A percentile compares a stretch with the other conserved stretches of the same genome.
These are phyloP conservation scores for Bugula neritina DNA, from an alignment of 2,888 invertebrate species.

Conservation along the genomic window DNA sequence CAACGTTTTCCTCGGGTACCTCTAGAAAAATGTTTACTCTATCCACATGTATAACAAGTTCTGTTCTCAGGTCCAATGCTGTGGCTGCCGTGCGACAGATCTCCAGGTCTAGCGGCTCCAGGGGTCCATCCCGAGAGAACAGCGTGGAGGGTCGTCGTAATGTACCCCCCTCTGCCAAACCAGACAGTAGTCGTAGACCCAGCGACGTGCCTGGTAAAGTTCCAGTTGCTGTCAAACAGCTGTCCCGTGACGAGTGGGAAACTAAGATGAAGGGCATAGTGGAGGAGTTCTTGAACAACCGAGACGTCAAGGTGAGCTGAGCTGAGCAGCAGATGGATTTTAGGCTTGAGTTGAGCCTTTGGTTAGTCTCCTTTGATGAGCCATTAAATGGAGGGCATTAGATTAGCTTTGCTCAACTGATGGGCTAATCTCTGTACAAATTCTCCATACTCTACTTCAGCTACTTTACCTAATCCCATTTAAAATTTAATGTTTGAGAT, in stretches of 20 bases:
- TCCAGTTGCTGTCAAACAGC: constrained; percentile 30
- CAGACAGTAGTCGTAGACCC: not conserved
- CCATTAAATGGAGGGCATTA: too few relatives aligned
- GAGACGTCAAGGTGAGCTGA: constrained; percentile 55
- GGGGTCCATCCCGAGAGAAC: constrained; percentile 2
- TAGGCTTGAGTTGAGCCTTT: too few relatives aligned
- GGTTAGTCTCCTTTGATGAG: too few relatives aligned
- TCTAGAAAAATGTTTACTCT: too few relatives aligned
- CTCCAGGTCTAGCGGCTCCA: not conserved
- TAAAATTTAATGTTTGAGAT: too few relatives aligned
- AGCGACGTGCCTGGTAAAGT: not conserved
- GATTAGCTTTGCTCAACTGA: too few relatives aligned
- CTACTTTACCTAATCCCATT: too few relatives aligned
- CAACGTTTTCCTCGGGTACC: not conserved
- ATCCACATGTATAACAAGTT: too few relatives aligned
- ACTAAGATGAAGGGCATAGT: constrained; percentile 54
- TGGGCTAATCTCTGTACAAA: too few relatives aligned
- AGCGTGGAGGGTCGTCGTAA: constrained; percentile 13
- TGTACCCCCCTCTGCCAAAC: constrained; percentile 2
- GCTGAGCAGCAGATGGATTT: too few relatives aligned
- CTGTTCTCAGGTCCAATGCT: not conserved
- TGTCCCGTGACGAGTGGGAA: constrained; percentile 50
- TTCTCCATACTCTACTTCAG: too few relatives aligned
- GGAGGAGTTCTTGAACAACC: constrained; percentile 56
- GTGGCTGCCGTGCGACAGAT: not conserved